Conservation (phyloP, 2,888 invertebrate species). For the Acanthosepion pharaonis region DNA sequence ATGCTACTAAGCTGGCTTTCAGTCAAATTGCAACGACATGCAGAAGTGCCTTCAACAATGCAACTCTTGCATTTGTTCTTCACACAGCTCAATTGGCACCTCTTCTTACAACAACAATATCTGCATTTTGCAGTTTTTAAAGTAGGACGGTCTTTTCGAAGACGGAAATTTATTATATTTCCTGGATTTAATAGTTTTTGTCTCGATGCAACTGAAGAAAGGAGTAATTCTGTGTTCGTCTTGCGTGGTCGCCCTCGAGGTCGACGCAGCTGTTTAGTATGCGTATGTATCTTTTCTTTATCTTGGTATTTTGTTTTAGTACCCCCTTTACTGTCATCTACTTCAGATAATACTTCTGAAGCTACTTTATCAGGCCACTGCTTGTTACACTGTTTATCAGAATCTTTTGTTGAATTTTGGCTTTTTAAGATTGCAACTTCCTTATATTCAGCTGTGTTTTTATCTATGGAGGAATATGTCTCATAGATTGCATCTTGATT, state of each 20-base stretch:
- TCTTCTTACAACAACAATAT: slow-evolving; percentile 14
- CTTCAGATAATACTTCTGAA: not conserved
- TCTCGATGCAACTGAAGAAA: not conserved
- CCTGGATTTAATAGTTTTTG: slow-evolving; percentile 24
- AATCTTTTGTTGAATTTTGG: not conserved
- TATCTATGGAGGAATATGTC: not conserved
- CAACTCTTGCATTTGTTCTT: slow-evolving; percentile 36
- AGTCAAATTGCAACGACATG: slow-evolving; percentile 35
- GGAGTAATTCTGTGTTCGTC: not conserved
- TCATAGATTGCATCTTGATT: not conserved
- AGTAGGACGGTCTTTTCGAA: slow-evolving; percentile 43
- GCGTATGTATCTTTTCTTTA: not conserved
- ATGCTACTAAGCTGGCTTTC: not conserved
- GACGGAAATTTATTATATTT: slow-evolving; percentile 43
- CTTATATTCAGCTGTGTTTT: not conserved
- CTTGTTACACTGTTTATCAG: not conserved
- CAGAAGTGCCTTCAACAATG: slow-evolving; percentile 13
- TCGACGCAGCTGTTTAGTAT: not conserved
- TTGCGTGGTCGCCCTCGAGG: slow-evolving; percentile 34
- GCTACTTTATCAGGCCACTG: not conserved
- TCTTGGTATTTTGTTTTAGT: not conserved
- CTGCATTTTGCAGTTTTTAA: not conserved
- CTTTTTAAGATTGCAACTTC: not conserved
- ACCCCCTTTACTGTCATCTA: not conserved
- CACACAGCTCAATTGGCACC: slow-evolving; percentile 35